Evolutionary conservation across 2,888 invertebrate genomes (phyloP).

Genomic region (Tenthredo notha): DNA sequence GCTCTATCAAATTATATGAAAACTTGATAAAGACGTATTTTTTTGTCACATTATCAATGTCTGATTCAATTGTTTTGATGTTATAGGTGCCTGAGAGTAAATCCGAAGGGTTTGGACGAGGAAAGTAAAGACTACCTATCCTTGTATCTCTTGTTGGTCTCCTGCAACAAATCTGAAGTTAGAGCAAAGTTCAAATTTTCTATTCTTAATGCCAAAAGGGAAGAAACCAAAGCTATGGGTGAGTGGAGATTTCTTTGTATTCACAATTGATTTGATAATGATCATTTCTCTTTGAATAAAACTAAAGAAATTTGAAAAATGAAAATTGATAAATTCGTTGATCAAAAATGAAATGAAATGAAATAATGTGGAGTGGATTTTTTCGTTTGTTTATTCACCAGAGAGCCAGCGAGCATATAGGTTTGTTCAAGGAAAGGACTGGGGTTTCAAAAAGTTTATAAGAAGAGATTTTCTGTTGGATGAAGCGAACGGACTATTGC

Average conservation of each 20-base stretch:
- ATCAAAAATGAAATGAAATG: neutral
- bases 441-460: constrained; percentile 99
- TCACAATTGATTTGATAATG: neutral
- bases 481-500: constrained; percentile 98
- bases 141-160: constrained; percentile 98
- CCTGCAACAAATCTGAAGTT: constrained; percentile 99
- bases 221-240: constrained; percentile 99
- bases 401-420: constrained; percentile 96
- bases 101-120: constrained; percentile 99
- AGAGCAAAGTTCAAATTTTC: constrained; percentile 99
- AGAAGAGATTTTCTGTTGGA: constrained; percentile 98
- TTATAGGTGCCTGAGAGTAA: constrained; percentile 96
- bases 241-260: constrained; percentile 65
- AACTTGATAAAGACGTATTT: neutral
- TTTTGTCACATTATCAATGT: neutral
- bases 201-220: constrained; percentile 99
- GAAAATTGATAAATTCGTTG: neutral
- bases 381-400: constrained; percentile 74
- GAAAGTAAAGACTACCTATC: constrained; percentile 99
- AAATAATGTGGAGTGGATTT: neutral
- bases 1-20: neutral
- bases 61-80: neutral
- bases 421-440: constrained; percentile 99
- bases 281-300: neutral
- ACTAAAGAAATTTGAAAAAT: neutral